These are phyloP conservation scores for Apis dorsata DNA, from an alignment of 1,140 invertebrate genomes.

Conservation along the genomic window DNA sequence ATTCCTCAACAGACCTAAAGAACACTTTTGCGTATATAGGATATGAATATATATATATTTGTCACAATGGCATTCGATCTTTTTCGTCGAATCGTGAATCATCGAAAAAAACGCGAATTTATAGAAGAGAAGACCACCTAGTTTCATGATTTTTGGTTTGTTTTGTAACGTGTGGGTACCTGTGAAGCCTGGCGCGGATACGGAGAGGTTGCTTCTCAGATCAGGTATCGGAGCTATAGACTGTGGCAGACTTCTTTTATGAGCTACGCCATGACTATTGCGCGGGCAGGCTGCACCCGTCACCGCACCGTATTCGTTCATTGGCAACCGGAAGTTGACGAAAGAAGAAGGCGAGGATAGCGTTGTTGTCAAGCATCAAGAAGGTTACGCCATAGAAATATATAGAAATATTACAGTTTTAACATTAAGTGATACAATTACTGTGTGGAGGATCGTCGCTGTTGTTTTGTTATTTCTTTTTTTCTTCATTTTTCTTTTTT, in stretches of 20 bases:
- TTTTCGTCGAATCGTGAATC: not conserved
- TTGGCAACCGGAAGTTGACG: constrained; percentile 74
- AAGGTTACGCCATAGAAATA: constrained; percentile 79
- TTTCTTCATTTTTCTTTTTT: constrained; percentile 3
- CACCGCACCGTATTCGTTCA: constrained; percentile 72
- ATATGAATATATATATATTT: no score
- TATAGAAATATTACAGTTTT: constrained; percentile 77
- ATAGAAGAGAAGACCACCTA: constrained; percentile 66
- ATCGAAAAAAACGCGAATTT: constrained; percentile 57
- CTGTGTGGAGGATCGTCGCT: constrained; percentile 50
- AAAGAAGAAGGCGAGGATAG: constrained; percentile 77
- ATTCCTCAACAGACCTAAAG: constrained; percentile 25
- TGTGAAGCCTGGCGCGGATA: constrained; percentile 83
- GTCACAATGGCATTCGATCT: not conserved
- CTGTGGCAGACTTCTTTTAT: constrained; percentile 89
- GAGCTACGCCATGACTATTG: constrained; percentile 91
- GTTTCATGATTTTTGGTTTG: constrained; percentile 58
- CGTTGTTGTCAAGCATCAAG: constrained; percentile 79
- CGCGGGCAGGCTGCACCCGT: constrained; percentile 81
- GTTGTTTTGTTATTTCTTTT: constrained; percentile 23
- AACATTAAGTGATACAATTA: constrained; percentile 56
- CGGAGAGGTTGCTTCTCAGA: constrained; percentile 88
- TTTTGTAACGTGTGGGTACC: constrained; percentile 79
- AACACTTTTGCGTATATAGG: constrained; percentile 4
- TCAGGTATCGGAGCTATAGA: constrained; percentile 90